phyloP scores from a whole-genome alignment of 2,797 vertebrate species.

The Streptopelia turtur region DNA sequence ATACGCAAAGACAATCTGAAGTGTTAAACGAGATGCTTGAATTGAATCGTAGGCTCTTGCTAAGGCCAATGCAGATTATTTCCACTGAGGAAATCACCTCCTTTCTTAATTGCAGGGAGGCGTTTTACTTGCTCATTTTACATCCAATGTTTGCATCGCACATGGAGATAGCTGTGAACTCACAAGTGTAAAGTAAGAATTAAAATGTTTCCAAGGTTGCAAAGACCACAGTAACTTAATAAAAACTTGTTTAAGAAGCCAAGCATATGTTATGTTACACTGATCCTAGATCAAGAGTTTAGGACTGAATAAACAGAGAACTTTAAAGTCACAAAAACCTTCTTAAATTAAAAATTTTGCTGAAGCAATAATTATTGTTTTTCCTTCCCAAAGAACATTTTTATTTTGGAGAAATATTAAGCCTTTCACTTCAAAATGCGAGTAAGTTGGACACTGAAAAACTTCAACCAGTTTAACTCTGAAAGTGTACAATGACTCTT shows the following conservation, averaged over 20 bases:
- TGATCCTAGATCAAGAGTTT: background rate
- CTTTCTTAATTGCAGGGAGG: slow-evolving; percentile 46
- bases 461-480: background rate
- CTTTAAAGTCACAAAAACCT: background rate
- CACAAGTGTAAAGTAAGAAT: slow-evolving; percentile 24
- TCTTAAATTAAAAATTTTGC: background rate
- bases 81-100: slow-evolving; percentile 46
- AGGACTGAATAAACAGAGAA: slow-evolving; percentile 3
- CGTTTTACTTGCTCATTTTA: slow-evolving; percentile 41
- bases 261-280: background rate
- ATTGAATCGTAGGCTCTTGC: slow-evolving; percentile 40
- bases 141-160: background rate
- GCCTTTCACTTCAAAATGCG: background rate
- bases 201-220: slow-evolving; percentile 5
- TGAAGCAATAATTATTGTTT: background rate
- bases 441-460: background rate
- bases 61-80: background rate
- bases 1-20: slow-evolving; percentile 55
- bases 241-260: slow-evolving; percentile 26
- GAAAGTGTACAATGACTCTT: background rate
- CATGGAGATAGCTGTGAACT: background rate
- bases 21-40: slow-evolving; percentile 48
- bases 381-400: background rate
- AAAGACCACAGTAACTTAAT: slow-evolving; percentile 6
- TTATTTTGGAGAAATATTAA: background rate